phyloP scores from a whole-genome alignment of 2,888 invertebrate species.

The Neuroscelio doddi region DNA sequence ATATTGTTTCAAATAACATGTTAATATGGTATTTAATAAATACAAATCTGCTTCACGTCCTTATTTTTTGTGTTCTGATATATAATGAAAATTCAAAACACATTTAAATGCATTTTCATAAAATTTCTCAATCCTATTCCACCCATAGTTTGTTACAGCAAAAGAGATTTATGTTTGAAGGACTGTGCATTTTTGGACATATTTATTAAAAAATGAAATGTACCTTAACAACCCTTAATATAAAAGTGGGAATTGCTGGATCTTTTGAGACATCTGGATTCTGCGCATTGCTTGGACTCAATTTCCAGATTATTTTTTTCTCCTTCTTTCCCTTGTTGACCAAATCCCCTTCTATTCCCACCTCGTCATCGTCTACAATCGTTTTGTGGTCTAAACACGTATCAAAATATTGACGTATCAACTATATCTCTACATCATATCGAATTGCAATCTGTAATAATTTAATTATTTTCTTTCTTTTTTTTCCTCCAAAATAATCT shows the following conservation, averaged over 20 bases:
- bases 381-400: constrained; percentile 65
- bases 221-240: constrained; percentile 68
- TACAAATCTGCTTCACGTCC: no score
- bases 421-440: no score
- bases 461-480: no score
- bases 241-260: constrained; percentile 64
- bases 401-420: background rate
- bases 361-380: constrained; percentile 52
- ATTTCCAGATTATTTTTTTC: constrained; percentile 57
- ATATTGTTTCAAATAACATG: no score
- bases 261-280: constrained; percentile 58
- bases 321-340: constrained; percentile 50
- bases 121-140: constrained; percentile 15
- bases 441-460: no score
- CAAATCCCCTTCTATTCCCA: background rate
- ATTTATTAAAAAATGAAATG: constrained; percentile 38
- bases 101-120: no score
- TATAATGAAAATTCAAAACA: no score
- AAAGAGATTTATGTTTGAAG: background rate
- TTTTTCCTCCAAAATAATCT: no score
- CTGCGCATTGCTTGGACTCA: constrained; percentile 61
- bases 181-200: constrained; percentile 20
- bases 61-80: no score
- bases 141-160: constrained; percentile 40
- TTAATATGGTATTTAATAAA: no score